Base-by-base conservation (phyloP, 2,113 vertebrate genomes). In the Macquaria ambigua region DNA sequence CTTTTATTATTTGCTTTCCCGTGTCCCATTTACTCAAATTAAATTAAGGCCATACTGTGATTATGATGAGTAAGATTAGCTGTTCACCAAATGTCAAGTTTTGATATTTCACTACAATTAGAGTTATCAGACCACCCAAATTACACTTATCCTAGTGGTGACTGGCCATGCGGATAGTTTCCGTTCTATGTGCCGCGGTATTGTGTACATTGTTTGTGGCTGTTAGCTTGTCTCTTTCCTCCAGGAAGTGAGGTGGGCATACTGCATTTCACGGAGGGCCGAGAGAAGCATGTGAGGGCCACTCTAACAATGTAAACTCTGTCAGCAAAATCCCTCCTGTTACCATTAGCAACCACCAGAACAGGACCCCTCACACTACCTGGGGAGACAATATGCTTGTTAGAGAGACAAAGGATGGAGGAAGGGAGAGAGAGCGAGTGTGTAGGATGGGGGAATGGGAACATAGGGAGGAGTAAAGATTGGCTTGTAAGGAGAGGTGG, bases 301-400 rank as follows among this genome's bases (percentile, higher is more conserved):
- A 77, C 76, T 74, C 70, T 90, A 89, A 93, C 81, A 86, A 87
- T 77, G 64, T 59, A 28, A 48, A 83, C 87, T 74, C 79, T 70
- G 92, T 95, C 92, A 93, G 90, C 91, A 91, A 91, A 93, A 91
- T 89, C 82, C 79, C 85, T 86, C 75, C 87, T 83, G 90, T 93
- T 93, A 79, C 91, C 86, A 92, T 93, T 94, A 94, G 89, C 93
- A 93, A 88, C 89, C 81, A 81, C n/a, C 67, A 77, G 88, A 91
- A 90, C 63, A 91, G 79, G 70, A 90, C 81, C 88, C 78, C 74
- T 77, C 41, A 68, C 63, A 67, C 63, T 79, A 88, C 88, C 83
- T 86, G 81, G 84, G 89, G 87, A 93, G 77, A 84, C 76, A 86
- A 86, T 82, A 31, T 82, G 87, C 93, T 94, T 89, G 90, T 95